Percentiles rank a stretch among this genome's conserved stretches.
These are phyloP conservation scores for Gymnorhina tibicen DNA, from an alignment of 2,113 vertebrate genomes.

Conservation along the genomic window DNA sequence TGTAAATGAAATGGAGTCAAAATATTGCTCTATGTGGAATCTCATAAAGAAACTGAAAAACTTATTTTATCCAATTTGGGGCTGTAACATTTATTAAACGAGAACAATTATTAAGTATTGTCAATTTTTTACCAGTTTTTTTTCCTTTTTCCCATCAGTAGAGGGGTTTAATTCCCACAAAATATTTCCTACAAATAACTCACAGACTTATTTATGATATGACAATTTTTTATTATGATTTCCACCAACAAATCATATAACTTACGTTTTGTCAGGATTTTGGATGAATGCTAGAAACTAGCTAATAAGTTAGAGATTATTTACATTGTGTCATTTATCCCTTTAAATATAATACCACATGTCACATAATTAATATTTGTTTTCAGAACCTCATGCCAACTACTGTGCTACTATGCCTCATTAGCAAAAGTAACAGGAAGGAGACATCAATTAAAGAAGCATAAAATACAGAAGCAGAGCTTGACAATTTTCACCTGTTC, in stretches of 20 bases:
- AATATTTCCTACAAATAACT: not conserved
- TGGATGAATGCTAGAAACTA: not conserved
- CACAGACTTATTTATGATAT: not conserved
- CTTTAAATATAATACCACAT: not conserved
- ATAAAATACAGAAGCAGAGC: not conserved
- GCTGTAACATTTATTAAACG: not conserved
- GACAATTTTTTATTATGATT: not conserved
- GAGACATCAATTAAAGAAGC: not conserved
- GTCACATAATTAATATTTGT: not conserved
- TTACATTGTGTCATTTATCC: not conserved
- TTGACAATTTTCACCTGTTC: not conserved
- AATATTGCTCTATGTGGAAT: conserved; percentile 14
- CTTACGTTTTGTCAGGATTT: not conserved
- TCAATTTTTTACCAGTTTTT: not conserved
- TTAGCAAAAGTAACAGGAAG: not conserved
- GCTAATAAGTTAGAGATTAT: not conserved
- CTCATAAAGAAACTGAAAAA: not conserved
- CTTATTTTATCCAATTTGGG: not conserved
- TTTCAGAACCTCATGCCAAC: not conserved
- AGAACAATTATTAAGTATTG: not conserved
- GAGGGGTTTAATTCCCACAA: not conserved
- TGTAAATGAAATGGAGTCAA: conserved; percentile 50
- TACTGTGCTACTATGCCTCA: not conserved
- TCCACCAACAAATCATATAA: not conserved
- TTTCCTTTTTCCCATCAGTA: not conserved